Percentiles rank a stretch among this genome's conserved stretches.
phyloP scores from a whole-genome alignment of 92 coral and sea anemone species.

The Palythoa caribaeorum region DNA sequence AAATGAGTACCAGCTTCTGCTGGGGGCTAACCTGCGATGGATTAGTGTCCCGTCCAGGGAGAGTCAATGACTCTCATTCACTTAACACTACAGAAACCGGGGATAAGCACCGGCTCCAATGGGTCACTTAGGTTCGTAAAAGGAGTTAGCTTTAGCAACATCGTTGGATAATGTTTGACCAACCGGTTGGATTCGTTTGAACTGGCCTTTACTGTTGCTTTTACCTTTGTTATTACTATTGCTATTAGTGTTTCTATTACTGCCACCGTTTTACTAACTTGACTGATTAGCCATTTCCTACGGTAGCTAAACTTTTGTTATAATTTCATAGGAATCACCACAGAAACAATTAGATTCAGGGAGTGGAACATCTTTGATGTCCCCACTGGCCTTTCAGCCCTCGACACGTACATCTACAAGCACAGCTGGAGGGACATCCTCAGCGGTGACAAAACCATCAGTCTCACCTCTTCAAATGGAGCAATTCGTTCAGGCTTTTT shows the following conservation, averaged over 20 bases:
- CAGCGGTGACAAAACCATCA: conserved; percentile 68
- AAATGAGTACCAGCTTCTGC: too few relatives aligned
- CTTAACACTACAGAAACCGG: too few relatives aligned
- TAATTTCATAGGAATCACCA: conserved; percentile 68
- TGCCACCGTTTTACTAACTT: not conserved
- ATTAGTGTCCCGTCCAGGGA: too few relatives aligned
- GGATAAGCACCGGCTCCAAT: too few relatives aligned
- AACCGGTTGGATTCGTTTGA: too few relatives aligned
- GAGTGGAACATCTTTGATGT: conserved; percentile 80
- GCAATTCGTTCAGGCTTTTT: conserved; percentile 86
- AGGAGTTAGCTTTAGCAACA: too few relatives aligned
- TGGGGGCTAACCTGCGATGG: too few relatives aligned
- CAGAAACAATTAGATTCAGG: conserved; percentile 66
- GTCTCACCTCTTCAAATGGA: conserved; percentile 84
- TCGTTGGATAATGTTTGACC: too few relatives aligned
- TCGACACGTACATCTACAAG: conserved; percentile 54
- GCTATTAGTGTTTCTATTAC: not conserved
- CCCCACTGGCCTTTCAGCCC: conserved; percentile 92
- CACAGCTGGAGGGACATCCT: conserved; percentile 49
- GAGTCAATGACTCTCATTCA: too few relatives aligned
- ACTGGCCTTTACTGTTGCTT: too few relatives aligned
- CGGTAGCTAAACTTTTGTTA: not conserved
- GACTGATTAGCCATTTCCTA: not conserved
- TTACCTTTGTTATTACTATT: not conserved
- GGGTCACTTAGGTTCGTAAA: too few relatives aligned